Percentiles rank a stretch among this genome's conserved stretches.
These are phyloP conservation scores for Telmatherina bonti DNA, from an alignment of 2,797 vertebrate genomes.

Conservation along the genomic window DNA sequence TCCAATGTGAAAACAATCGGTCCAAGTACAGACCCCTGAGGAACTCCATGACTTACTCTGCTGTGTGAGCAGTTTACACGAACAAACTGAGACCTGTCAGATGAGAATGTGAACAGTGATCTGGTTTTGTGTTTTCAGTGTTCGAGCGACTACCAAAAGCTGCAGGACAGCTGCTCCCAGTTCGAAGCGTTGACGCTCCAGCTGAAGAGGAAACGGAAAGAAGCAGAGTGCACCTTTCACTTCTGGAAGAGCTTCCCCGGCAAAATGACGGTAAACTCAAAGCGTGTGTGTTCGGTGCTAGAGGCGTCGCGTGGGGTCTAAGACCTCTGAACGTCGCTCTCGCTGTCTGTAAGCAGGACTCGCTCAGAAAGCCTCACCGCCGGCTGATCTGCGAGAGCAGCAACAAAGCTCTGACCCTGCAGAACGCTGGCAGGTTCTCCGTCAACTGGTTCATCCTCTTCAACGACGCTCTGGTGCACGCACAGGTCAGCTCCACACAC, in stretches of 20 bases:
- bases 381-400: constrained; percentile 95
- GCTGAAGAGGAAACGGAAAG: constrained; percentile 91
- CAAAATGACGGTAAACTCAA: constrained; percentile 92
- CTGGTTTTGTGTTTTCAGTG: constrained; percentile 68
- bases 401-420: constrained; percentile 91
- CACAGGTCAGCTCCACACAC: constrained; percentile 85
- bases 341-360: constrained; percentile 82
- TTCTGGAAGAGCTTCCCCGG: constrained; percentile 99
- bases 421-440: constrained; percentile 94
- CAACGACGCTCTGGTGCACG: constrained; percentile 92
- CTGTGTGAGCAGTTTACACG: not conserved
- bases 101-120: not conserved
- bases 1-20: no score
- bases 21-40: not conserved
- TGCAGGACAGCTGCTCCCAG: constrained; percentile 90
- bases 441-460: constrained; percentile 98
- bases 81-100: not conserved
- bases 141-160: constrained; percentile 90
- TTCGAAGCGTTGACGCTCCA: constrained; percentile 89
- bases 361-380: constrained; percentile 90
- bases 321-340: constrained; percentile 16
- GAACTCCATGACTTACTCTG: not conserved
- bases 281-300: not conserved
- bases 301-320: not conserved
- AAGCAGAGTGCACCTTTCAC: constrained; percentile 91